Evolutionary conservation across 2,797 vertebrate species (phyloP).

Genomic region (Nannoperca australis): DNA sequence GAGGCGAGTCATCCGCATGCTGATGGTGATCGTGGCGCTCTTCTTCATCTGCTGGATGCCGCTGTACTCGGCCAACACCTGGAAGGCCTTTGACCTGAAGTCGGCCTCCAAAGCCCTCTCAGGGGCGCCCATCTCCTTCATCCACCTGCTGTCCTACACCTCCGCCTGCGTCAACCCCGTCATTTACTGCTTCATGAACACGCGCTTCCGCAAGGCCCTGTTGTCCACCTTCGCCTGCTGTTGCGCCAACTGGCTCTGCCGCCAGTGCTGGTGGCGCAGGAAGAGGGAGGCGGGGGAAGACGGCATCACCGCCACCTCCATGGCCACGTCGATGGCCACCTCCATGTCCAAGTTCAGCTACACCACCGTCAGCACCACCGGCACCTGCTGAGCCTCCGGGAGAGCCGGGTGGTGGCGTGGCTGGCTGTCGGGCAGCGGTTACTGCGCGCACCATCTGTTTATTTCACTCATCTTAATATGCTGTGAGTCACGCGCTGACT

Average conservation of each 20-base stretch:
- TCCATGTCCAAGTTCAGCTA: slow-evolving; percentile 93
- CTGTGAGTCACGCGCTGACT: slow-evolving; percentile 57
- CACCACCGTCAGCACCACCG: slow-evolving; percentile 92
- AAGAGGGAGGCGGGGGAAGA: slow-evolving; percentile 73
- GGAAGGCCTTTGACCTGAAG: slow-evolving; percentile 89
- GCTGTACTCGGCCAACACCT: slow-evolving; percentile 92
- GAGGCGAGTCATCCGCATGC: slow-evolving; percentile 93
- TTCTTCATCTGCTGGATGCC: slow-evolving; percentile 98
- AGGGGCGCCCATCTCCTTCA: slow-evolving; percentile 94
- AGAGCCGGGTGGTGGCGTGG: neutral
- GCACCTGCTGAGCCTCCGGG: slow-evolving; percentile 78
- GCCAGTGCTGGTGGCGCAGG: slow-evolving; percentile 54
- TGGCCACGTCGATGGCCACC: slow-evolving; percentile 78
- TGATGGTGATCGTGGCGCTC: slow-evolving; percentile 92
- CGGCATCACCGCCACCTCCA: slow-evolving; percentile 65
- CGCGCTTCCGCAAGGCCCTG: slow-evolving; percentile 92
- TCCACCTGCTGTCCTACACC: slow-evolving; percentile 92
- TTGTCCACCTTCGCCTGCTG: slow-evolving; percentile 88
- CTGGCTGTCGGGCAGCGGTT: slow-evolving; percentile 5
- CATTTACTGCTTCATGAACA: slow-evolving; percentile 99
- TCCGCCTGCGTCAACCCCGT: slow-evolving; percentile 94
- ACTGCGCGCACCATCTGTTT: slow-evolving; percentile 38
- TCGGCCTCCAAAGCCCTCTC: slow-evolving; percentile 86
- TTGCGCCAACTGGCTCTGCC: slow-evolving; percentile 66
- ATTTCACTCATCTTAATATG: slow-evolving; percentile 41